These are phyloP conservation scores for Allobates femoralis DNA, from an alignment of 2,797 vertebrate species.

Conservation along the genomic window DNA sequence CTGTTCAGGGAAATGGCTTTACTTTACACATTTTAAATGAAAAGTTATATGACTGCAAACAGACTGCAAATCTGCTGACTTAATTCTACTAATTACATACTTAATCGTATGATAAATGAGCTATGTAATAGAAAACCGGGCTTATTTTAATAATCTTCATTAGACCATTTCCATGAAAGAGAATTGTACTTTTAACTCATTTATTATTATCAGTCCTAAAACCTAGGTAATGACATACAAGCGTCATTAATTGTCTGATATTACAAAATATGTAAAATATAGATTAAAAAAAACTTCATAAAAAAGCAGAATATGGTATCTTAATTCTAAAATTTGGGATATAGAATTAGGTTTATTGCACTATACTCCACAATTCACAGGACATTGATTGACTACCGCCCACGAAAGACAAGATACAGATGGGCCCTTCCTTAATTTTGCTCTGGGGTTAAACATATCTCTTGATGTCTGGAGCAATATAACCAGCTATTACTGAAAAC, in stretches of 20 bases:
- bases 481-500: too few species aligned
- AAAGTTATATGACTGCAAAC: slow-evolving; percentile 56
- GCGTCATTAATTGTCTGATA: background rate
- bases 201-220: background rate
- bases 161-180: slow-evolving; percentile 48
- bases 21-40: slow-evolving; percentile 44
- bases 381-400: background rate
- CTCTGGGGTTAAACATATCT: too few species aligned
- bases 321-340: background rate
- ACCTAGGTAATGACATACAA: background rate
- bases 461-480: too few species aligned
- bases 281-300: background rate
- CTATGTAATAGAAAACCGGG: slow-evolving; percentile 57
- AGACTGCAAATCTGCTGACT: slow-evolving; percentile 60
- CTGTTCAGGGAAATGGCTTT: slow-evolving; percentile 26
- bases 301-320: background rate
- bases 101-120: slow-evolving; percentile 63
- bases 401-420: background rate
- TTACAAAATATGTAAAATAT: background rate
- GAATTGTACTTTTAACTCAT: slow-evolving; percentile 49
- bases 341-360: background rate
- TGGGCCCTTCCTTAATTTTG: too few species aligned
- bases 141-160: slow-evolving; percentile 61
- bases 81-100: slow-evolving; percentile 60
- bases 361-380: too few species aligned